Conservation (phyloP, 2,888 invertebrate species). For the Metallyticus violacea region DNA sequence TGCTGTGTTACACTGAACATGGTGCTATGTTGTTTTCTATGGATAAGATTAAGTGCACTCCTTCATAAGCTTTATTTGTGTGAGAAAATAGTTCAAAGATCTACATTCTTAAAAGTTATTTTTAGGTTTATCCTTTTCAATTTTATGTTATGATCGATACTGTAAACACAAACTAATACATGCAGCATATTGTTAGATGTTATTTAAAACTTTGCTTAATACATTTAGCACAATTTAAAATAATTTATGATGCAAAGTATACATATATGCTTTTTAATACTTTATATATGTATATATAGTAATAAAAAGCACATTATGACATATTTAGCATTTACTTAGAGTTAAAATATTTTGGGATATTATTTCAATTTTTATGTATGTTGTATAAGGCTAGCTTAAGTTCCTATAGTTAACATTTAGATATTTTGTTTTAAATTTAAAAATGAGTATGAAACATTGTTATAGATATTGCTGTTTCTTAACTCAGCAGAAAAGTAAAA, state of each 20-base stretch:
- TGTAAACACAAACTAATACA: not conserved
- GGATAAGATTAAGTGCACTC: not conserved
- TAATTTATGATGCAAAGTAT: not conserved
- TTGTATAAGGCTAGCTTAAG: not conserved
- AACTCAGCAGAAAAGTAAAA: not conserved
- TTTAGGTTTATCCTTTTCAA: not conserved
- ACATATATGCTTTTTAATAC: not conserved
- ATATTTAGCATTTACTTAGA: not conserved
- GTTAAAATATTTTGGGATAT: not conserved
- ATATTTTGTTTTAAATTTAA: not conserved
- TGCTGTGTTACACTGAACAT: not conserved
- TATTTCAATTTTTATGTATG: not conserved
- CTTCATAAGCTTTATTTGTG: not conserved
- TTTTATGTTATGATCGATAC: not conserved
- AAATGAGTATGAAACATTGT: not conserved
- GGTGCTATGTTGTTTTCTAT: conserved; percentile 9
- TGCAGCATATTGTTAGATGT: not conserved
- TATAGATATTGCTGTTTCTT: not conserved
- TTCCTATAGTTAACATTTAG: not conserved
- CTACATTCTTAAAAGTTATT: not conserved
- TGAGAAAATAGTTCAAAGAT: not conserved
- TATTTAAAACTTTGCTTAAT: not conserved
- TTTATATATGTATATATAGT: not conserved
- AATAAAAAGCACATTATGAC: not conserved
- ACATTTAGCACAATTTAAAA: not conserved